Percentiles rank a stretch among this genome's conserved stretches.
phyloP scores from a whole-genome alignment of 1,140 invertebrate genomes.

The Tachypleus tridentatus region DNA sequence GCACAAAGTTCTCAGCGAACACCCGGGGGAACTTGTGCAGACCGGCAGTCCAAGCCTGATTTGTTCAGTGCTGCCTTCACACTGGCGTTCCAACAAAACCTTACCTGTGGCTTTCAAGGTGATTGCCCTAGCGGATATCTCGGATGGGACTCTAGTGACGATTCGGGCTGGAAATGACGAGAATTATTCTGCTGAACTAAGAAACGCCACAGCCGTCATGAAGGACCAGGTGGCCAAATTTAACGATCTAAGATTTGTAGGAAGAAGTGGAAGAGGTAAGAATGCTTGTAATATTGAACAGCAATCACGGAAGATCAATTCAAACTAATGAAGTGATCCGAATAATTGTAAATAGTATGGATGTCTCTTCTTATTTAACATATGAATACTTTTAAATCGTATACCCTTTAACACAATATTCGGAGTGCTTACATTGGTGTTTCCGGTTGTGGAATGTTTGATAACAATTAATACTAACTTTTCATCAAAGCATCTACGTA shows the following conservation, averaged over 20 bases:
- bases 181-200: conserved; percentile 85
- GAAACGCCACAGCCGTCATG: conserved; percentile 88
- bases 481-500: too few relatives aligned
- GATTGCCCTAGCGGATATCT: conserved; percentile 80
- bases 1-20: conserved; percentile 66
- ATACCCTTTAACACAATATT: too few relatives aligned
- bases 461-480: too few relatives aligned
- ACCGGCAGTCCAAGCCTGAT: conserved; percentile 27
- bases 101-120: conserved; percentile 88
- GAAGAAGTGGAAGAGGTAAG: conserved; percentile 93
- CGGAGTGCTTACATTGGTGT: too few relatives aligned
- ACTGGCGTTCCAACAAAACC: conserved; percentile 75
- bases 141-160: conserved; percentile 88
- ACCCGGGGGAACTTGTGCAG: conserved; percentile 35
- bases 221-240: conserved; percentile 96
- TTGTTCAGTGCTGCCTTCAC: conserved; percentile 33
- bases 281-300: too few relatives aligned
- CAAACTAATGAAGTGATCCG: too few relatives aligned
- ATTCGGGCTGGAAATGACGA: conserved; percentile 93
- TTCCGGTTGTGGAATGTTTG: too few relatives aligned
- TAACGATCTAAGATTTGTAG: conserved; percentile 92
- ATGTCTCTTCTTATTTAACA: too few relatives aligned
- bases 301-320: too few relatives aligned
- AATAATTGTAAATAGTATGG: too few relatives aligned
- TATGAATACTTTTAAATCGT: too few relatives aligned